Evolutionary conservation across 1,140 invertebrate species (phyloP), one percentile per base, ranked within the genome.

Genomic region (Solen grandis): DNA sequence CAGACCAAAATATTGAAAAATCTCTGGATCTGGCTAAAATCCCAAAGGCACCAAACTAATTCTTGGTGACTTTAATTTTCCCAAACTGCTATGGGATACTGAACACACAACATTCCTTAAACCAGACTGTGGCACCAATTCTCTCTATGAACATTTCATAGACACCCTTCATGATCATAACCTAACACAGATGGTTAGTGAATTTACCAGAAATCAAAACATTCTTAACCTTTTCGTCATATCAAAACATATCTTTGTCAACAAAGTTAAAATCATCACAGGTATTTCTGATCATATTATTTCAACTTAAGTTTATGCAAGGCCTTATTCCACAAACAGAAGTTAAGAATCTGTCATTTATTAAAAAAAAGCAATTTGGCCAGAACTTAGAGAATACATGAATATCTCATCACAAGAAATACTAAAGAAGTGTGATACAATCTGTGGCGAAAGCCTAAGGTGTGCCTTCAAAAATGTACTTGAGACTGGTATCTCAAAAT

Each of bases 21-120:
- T 72, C 68, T 25, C n/a, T 55, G 25, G 68, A 72, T 19, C 29
- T 72, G 13, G 33, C 52, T n/a, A n/a, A n/a, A n/a, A n/a, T n/a
- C n/a, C n/a, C n/a, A n/a, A n/a, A n/a, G n/a, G n/a, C n/a, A n/a
- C n/a, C n/a, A n/a, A n/a, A n/a, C n/a, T n/a, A n/a, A n/a, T n/a
- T n/a, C n/a, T n/a, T n/a, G n/a, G n/a, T n/a, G n/a, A n/a, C n/a
- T n/a, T n/a, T n/a, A n/a, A n/a, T n/a, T n/a, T n/a, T n/a, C n/a
- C n/a, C n/a, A n/a, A n/a, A n/a, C n/a, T n/a, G n/a, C n/a, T n/a
- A n/a, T n/a, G n/a, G n/a, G n/a, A n/a, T n/a, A n/a, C n/a, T n/a
- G n/a, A n/a, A n/a, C n/a, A n/a, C n/a, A n/a, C n/a, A n/a, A n/a
- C n/a, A n/a, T n/a, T n/a, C n/a, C n/a, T n/a, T n/a, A n/a, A n/a